phyloP scores from a whole-genome alignment of 2,888 invertebrate genomes.

The Caenorhabditis macrosperma region DNA sequence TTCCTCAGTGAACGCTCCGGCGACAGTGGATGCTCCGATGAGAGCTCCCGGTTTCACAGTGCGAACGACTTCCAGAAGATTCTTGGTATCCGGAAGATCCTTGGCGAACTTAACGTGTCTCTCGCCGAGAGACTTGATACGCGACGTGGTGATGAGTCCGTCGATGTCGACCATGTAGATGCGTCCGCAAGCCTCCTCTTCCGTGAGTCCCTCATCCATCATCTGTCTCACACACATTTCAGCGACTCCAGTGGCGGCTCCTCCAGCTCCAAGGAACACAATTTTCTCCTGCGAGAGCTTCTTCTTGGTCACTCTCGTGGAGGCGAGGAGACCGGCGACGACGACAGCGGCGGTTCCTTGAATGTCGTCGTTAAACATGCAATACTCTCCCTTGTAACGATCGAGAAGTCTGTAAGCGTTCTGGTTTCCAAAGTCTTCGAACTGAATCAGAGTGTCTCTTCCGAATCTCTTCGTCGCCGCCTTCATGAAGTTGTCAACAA shows the following conservation, averaged over 20 bases:
- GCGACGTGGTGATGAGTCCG: slow-evolving; percentile 89
- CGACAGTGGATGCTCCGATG: slow-evolving; percentile 90
- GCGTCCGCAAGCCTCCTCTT: slow-evolving; percentile 86
- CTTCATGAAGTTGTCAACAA: slow-evolving; percentile 96
- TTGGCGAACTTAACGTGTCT: slow-evolving; percentile 70
- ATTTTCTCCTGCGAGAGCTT: slow-evolving; percentile 89
- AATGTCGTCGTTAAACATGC: slow-evolving; percentile 99
- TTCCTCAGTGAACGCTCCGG: slow-evolving; percentile 92
- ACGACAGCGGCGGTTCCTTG: slow-evolving; percentile 96
- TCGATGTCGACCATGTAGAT: slow-evolving; percentile 97
- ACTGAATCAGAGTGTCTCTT: slow-evolving; percentile 85
- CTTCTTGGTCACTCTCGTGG: slow-evolving; percentile 89
- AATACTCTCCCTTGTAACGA: slow-evolving; percentile 91
- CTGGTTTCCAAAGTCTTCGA: slow-evolving; percentile 98
- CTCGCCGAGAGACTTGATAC: slow-evolving; percentile 66
- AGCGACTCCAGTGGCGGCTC: slow-evolving; percentile 95
- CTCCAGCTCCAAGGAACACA: slow-evolving; percentile 97
- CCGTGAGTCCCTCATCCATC: slow-evolving; percentile 87
- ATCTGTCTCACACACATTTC: slow-evolving; percentile 93
- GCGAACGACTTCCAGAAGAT: slow-evolving; percentile 88
- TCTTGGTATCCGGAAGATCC: slow-evolving; percentile 86
- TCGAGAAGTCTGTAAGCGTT: slow-evolving; percentile 95
- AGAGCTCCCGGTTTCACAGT: slow-evolving; percentile 90
- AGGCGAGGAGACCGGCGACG: slow-evolving; percentile 92
- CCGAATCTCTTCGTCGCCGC: slow-evolving; percentile 81